Evolutionary conservation across 2,888 invertebrate species (phyloP).

Genomic region (Orthosia gothica): DNA sequence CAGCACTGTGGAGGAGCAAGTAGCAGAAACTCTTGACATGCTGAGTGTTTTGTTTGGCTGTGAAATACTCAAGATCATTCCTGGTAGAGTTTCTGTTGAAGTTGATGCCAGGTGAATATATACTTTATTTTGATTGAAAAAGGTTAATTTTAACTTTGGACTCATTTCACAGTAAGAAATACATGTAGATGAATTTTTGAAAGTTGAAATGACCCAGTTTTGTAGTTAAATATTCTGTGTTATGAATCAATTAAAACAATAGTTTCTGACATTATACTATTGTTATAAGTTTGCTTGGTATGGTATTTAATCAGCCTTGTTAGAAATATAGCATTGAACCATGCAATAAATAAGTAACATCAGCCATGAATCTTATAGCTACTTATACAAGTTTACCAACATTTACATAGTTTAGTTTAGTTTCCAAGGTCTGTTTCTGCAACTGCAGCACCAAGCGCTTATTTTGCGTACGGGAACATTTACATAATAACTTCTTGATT

Average conservation of each 20-base stretch:
- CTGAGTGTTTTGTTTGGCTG: slow-evolving; percentile 98
- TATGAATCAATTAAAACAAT: slow-evolving; percentile 8
- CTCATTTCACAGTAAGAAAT: neutral
- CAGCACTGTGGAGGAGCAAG: slow-evolving; percentile 94
- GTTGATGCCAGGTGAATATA: slow-evolving; percentile 96
- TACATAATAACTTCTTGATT: slow-evolving; percentile 62
- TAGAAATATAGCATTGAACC: slow-evolving; percentile 21
- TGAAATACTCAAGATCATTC: slow-evolving; percentile 99
- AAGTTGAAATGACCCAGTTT: slow-evolving; percentile 3
- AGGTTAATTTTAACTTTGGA: neutral
- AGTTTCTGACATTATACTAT: slow-evolving; percentile 7
- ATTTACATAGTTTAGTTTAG: slow-evolving; percentile 10
- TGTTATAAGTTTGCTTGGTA: neutral
- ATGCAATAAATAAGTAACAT: slow-evolving; percentile 27
- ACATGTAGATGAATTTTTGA: slow-evolving; percentile 2
- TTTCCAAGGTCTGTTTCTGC: too few relatives aligned
- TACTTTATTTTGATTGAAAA: neutral
- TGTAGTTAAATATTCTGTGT: neutral
- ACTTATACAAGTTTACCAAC: slow-evolving; percentile 4
- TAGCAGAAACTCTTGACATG: slow-evolving; percentile 97
- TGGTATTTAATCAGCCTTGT: slow-evolving; percentile 23
- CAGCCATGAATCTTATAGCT: slow-evolving; percentile 3
- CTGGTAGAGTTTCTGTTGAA: slow-evolving; percentile 99
- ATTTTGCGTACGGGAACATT: too few relatives aligned
- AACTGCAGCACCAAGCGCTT: too few relatives aligned